Conservation (phyloP, 2,113 vertebrate species). For the Grammomys surdaster region DNA sequence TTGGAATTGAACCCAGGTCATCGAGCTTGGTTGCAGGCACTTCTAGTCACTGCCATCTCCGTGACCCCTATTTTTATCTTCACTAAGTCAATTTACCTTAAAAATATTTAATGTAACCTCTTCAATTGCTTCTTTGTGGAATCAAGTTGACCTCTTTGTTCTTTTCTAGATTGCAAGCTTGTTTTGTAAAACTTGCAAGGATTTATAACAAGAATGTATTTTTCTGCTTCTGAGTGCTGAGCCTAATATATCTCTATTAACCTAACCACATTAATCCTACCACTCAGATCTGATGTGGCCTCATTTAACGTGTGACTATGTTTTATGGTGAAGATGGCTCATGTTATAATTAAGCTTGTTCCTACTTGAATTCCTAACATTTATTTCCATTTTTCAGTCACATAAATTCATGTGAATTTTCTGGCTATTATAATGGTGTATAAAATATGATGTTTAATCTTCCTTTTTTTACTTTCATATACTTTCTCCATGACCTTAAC, state of each 20-base stretch:
- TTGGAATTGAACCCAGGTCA: not conserved
- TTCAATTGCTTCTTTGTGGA: not conserved
- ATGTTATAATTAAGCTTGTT: not conserved
- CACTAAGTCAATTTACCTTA: not conserved
- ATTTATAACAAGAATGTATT: not conserved
- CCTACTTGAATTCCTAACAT: conserved; percentile 40
- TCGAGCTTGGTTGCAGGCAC: not conserved
- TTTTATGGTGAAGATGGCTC: conserved; percentile 34
- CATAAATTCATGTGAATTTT: not conserved
- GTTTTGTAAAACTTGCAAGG: not conserved
- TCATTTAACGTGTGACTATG: conserved; percentile 27
- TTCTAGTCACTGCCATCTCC: not conserved
- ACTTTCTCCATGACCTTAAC: not conserved
- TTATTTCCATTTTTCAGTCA: conserved; percentile 20
- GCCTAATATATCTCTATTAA: conserved; percentile 30
- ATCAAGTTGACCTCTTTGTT: not conserved
- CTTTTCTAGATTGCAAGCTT: not conserved
- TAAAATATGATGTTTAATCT: not conserved
- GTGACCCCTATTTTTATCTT: not conserved
- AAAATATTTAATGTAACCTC: not conserved
- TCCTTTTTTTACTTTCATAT: not conserved
- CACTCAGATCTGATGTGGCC: not conserved
- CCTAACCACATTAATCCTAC: conserved; percentile 8
- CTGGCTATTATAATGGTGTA: not conserved
- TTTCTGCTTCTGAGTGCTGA: not conserved